phyloP scores from a whole-genome alignment of 1,140 invertebrate species.

The Zaprionus ghesquierei region DNA sequence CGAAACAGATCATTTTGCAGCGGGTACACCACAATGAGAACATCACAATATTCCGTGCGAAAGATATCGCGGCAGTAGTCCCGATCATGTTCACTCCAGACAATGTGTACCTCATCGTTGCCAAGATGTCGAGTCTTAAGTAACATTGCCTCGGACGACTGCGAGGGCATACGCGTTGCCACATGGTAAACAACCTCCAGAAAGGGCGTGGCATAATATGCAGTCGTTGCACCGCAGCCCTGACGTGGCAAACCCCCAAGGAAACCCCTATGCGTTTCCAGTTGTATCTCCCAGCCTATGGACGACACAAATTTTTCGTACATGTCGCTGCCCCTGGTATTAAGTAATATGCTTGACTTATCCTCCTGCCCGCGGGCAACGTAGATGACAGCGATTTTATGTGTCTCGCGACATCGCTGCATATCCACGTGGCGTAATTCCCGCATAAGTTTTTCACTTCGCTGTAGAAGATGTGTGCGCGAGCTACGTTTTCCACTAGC shows the following conservation, averaged over 20 bases:
- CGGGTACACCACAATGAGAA: slow-evolving; percentile 98
- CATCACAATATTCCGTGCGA: slow-evolving; percentile 99
- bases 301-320: slow-evolving; percentile 98
- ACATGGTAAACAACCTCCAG: slow-evolving; percentile 97
- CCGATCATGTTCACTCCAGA: slow-evolving; percentile 99
- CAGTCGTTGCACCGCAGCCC: slow-evolving; percentile 95
- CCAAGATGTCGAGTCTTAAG: slow-evolving; percentile 98
- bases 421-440: slow-evolving; percentile 96
- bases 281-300: slow-evolving; percentile 97
- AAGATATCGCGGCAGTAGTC: slow-evolving; percentile 98
- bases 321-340: slow-evolving; percentile 91
- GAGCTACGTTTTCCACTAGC: slow-evolving; percentile 94
- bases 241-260: slow-evolving; percentile 96
- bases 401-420: slow-evolving; percentile 96
- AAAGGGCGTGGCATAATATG: slow-evolving; percentile 98
- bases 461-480: slow-evolving; percentile 93
- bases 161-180: slow-evolving; percentile 97
- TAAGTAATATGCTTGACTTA: slow-evolving; percentile 94
- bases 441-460: slow-evolving; percentile 94
- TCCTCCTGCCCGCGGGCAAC: slow-evolving; percentile 98
- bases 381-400: slow-evolving; percentile 99
- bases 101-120: slow-evolving; percentile 99
- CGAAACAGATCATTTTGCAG: slow-evolving; percentile 91
- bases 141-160: slow-evolving; percentile 92
- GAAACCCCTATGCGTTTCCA: slow-evolving; percentile 98